Evolutionary conservation across 2,797 vertebrate species (phyloP).

Genomic region (Steatocranus sp.): DNA sequence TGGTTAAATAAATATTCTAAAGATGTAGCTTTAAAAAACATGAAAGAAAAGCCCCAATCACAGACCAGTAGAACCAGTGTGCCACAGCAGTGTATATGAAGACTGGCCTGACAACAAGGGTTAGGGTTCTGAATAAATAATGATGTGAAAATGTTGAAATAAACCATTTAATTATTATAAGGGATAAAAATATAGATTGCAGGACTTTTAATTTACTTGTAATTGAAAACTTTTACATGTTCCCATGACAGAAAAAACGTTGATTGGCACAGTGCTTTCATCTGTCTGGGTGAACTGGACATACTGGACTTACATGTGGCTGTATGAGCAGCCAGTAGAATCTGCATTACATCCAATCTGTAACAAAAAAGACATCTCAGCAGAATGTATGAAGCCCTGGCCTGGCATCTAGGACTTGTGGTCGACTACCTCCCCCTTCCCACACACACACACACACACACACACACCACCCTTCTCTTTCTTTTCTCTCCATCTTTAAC

Average conservation of each 20-base stretch:
- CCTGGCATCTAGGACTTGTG: conserved; percentile 38
- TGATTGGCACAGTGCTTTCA: background rate
- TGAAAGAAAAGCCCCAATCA: background rate
- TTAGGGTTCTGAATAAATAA: background rate
- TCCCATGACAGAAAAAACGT: background rate
- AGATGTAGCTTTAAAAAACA: background rate
- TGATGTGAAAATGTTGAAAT: background rate
- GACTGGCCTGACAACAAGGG: background rate
- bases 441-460: background rate
- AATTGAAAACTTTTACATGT: background rate
- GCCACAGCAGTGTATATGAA: background rate
- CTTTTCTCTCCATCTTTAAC: conserved; percentile 15
- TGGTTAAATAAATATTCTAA: background rate
- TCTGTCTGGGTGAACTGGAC: background rate
- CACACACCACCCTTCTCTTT: background rate
- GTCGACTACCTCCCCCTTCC: background rate
- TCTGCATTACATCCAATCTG: conserved; percentile 23
- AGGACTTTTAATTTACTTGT: background rate
- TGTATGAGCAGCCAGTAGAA: background rate
- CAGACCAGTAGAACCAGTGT: background rate
- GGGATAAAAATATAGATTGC: background rate
- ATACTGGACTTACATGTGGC: background rate
- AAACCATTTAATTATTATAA: background rate
- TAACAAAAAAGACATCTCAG: conserved; percentile 34
- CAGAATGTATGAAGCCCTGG: conserved; percentile 35